These are phyloP conservation scores for Eulemur coronatus DNA, from an alignment of 2,797 vertebrate species.

Conservation along the genomic window DNA sequence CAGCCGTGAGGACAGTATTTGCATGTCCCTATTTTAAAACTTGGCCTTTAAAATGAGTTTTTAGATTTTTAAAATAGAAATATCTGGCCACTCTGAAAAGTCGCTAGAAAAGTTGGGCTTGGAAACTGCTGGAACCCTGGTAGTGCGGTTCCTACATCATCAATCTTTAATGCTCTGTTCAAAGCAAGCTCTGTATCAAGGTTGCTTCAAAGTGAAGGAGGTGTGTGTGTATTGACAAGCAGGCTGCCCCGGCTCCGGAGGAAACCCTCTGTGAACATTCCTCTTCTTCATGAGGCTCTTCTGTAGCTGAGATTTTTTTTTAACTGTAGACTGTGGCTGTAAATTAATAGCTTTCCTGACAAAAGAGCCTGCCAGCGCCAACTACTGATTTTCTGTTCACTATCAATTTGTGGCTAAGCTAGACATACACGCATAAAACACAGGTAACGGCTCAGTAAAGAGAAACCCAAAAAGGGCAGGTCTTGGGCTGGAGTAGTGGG, in stretches of 20 bases:
- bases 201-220: background rate
- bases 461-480: background rate
- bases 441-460: background rate
- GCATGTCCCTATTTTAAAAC: background rate
- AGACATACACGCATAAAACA: background rate
- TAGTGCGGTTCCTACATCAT: background rate
- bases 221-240: background rate
- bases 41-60: background rate
- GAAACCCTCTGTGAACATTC: background rate
- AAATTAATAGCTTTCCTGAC: background rate
- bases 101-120: background rate
- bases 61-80: constrained; percentile 8
- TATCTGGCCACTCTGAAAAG: background rate
- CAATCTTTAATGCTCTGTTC: background rate
- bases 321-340: background rate
- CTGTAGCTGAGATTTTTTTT: background rate
- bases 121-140: background rate
- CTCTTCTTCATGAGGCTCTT: background rate
- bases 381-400: background rate
- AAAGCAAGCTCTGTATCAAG: background rate
- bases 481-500: background rate
- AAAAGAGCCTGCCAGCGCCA: background rate
- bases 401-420: background rate
- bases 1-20: background rate
- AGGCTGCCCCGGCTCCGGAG: background rate